These are phyloP conservation scores for Pilophorus perplexus DNA, from an alignment of 2,888 invertebrate species.

Conservation along the genomic window DNA sequence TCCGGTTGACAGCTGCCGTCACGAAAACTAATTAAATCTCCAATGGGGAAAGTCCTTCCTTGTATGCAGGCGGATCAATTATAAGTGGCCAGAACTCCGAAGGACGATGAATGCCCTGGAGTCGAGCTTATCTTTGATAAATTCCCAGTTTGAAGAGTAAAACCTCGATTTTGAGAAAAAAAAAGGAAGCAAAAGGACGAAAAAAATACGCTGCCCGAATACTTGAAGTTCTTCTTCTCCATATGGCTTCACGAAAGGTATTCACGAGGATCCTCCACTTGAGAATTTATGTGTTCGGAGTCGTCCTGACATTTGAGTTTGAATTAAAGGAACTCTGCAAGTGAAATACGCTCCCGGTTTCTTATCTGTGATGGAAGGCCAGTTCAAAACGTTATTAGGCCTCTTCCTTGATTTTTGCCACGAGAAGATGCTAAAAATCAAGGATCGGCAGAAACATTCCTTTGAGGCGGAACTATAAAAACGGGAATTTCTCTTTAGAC, in stretches of 20 bases:
- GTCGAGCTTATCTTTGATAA: slow-evolving; percentile 22
- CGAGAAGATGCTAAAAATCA: too few species aligned
- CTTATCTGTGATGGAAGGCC: background rate
- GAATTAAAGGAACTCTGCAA: background rate
- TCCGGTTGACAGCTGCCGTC: slow-evolving; percentile 25
- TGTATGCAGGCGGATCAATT: slow-evolving; percentile 31
- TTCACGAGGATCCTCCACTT: slow-evolving; percentile 5
- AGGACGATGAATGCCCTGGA: slow-evolving; percentile 12
- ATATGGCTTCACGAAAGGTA: slow-evolving; percentile 5
- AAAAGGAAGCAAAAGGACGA: background rate
- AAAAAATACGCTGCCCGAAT: background rate
- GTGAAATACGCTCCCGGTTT: background rate
- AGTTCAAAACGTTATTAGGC: too few species aligned
- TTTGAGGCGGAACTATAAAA: too few species aligned
- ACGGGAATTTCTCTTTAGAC: too few species aligned
- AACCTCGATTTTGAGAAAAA: slow-evolving; percentile 1
- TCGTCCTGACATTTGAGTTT: background rate
- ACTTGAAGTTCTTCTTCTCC: slow-evolving; percentile 10
- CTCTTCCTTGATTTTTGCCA: too few species aligned
- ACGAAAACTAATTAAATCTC: slow-evolving; percentile 38
- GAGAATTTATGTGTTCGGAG: slow-evolving; percentile 5
- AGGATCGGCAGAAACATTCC: too few species aligned
- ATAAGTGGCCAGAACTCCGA: slow-evolving; percentile 2
- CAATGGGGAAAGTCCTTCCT: slow-evolving; percentile 25
- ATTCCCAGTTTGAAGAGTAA: slow-evolving; percentile 18